Evolutionary conservation across 2,113 vertebrate species (phyloP).

Genomic region (Aramus guarauna): DNA sequence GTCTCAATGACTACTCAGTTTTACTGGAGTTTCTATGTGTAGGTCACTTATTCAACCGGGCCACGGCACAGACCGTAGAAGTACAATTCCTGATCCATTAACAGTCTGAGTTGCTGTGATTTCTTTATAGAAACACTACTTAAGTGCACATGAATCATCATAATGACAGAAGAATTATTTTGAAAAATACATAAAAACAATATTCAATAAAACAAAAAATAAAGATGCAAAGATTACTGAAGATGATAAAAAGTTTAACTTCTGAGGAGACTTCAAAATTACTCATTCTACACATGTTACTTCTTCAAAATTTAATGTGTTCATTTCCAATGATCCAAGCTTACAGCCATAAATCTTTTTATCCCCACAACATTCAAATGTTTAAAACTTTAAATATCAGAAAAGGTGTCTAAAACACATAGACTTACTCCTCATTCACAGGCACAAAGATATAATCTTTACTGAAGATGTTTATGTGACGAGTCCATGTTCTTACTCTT

Average conservation of each 20-base stretch:
- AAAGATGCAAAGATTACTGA: not conserved
- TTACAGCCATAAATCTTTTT: not conserved
- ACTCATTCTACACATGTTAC: not conserved
- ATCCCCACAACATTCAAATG: not conserved
- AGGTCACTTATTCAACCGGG: not conserved
- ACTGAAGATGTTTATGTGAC: conserved; percentile 92
- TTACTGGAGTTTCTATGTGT: not conserved
- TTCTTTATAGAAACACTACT: not conserved
- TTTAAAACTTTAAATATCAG: not conserved
- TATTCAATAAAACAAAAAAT: not conserved
- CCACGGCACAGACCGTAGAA: not conserved
- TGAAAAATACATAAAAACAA: not conserved
- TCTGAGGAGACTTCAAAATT: not conserved
- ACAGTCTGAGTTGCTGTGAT: not conserved
- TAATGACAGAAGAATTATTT: not conserved
- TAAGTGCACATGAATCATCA: not conserved
- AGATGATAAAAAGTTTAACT: not conserved
- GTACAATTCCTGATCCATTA: not conserved
- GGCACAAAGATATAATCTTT: conserved; percentile 98
- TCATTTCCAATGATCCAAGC: not conserved
- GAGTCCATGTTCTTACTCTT: conserved; percentile 95
- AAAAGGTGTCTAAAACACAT: not conserved
- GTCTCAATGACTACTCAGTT: not conserved
- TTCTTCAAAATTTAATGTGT: not conserved
- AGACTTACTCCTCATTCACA: conserved; percentile 96